Evolutionary conservation across 2,113 vertebrate species (phyloP).

Genomic region (Trogon surrucura): DNA sequence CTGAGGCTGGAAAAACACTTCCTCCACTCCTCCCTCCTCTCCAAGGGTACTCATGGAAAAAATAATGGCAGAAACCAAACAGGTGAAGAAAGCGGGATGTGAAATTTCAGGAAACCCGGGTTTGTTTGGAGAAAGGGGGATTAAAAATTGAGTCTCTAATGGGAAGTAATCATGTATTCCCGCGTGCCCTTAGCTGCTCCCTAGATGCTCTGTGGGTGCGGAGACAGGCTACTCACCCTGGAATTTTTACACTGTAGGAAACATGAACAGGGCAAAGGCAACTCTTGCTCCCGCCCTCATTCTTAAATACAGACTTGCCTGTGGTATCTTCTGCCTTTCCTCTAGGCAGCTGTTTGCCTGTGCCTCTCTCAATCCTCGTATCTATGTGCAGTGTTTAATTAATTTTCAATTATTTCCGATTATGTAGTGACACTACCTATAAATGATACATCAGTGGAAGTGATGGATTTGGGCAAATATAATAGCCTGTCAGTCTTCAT

Average conservation of each 20-base stretch:
- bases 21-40: not conserved
- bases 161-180: not conserved
- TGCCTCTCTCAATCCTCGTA: not conserved
- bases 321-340: not conserved
- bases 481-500: constrained; percentile 45
- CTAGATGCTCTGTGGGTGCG: not conserved
- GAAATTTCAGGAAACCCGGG: not conserved
- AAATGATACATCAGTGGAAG: constrained; percentile 27
- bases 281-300: not conserved
- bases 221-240: not conserved
- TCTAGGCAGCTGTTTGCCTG: not conserved
- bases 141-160: not conserved
- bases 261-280: not conserved
- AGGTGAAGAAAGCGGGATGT: not conserved
- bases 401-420: constrained; percentile 60
- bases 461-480: constrained; percentile 47
- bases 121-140: not conserved
- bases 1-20: not conserved
- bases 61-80: not conserved
- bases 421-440: constrained; percentile 13
- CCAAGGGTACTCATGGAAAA: not conserved
- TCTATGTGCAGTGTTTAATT: constrained; percentile 35
- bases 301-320: not conserved
- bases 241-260: not conserved
- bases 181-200: not conserved